Evolutionary conservation across 2,888 invertebrate genomes (phyloP).

Genomic region (Pheosia gnoma): DNA sequence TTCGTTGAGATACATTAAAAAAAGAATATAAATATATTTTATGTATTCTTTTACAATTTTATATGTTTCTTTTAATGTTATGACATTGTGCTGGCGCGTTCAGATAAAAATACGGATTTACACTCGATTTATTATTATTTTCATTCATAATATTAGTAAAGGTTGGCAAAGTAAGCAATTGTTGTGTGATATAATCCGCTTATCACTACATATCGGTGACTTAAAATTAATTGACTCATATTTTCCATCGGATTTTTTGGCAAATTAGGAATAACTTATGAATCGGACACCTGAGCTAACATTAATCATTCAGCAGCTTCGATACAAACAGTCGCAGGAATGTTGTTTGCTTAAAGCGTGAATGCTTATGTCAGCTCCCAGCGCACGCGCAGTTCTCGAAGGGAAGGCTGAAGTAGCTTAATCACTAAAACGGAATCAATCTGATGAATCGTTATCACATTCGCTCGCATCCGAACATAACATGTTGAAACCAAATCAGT

Average conservation of each 20-base stretch:
- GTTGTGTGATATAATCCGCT: constrained; percentile 61
- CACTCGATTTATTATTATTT: constrained; percentile 44
- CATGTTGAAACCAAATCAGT: constrained; percentile 52
- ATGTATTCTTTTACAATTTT: constrained; percentile 48
- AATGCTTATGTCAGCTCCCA: neutral
- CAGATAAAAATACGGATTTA: constrained; percentile 49
- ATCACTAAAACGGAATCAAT: constrained; percentile 60
- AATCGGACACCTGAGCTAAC: neutral
- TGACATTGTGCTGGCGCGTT: constrained; percentile 77
- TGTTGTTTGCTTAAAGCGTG: constrained; percentile 1
- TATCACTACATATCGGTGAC: constrained; percentile 74
- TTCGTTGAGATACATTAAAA: constrained; percentile 61
- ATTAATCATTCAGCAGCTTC: neutral
- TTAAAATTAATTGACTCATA: constrained; percentile 82
- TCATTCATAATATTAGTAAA: constrained; percentile 56
- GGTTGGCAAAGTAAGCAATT: constrained; percentile 76
- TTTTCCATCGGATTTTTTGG: constrained; percentile 63
- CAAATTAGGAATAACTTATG: constrained; percentile 48
- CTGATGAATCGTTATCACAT: constrained; percentile 69
- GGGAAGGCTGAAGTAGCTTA: constrained; percentile 54
- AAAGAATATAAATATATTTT: constrained; percentile 55
- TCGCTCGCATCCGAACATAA: constrained; percentile 68
- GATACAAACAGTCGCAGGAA: constrained; percentile 19
- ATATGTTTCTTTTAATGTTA: constrained; percentile 50
- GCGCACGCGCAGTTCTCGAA: constrained; percentile 4